Base-by-base conservation (phyloP, 1,140 invertebrate species). In the Hormaphis cornu region DNA sequence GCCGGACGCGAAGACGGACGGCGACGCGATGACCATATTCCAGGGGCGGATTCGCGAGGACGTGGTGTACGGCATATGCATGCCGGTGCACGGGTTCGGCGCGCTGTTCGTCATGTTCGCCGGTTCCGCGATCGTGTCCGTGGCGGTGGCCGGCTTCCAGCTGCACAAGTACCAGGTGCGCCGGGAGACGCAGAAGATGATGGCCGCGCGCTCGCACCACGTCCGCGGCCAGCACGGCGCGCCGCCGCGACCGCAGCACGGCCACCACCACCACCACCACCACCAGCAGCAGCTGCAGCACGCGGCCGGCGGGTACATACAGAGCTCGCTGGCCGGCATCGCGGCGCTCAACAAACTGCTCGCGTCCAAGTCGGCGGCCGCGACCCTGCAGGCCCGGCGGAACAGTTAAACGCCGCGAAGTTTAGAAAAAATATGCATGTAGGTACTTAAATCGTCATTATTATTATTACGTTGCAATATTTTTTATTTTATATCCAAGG, bases 1-100 rank as follows among this genome's bases (percentile, higher is more conserved):
- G 73, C 89, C 90, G 0, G 89, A 92, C 72, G 82, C 82, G 22
- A 84, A 85, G 42, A 83, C 86, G 18, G 33, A 58, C 33, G 89
- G 92, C 78, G 89, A 92, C 78, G 85, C 89, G 0, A 89, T 91
- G 1, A 90, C 89, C 9, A 88, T 91, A 0, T 93, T 93, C 77
- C 88, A 91, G 77, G 92, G 91, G 26, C 83, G 88, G 75, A 92
- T 92, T 76, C 82, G 87, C 40, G 87, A 91, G 76, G 90, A 92
- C 77, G 88, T 93, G 1, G 88, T 94, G 1, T 94, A 95, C 75
- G 92, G 91, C 40, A 91, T 95, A 35, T 95, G 92, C 74, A 83
- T 95, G 78, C 91, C 92, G 0, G 87, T 91, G 24, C 86, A 90
- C 0, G 89, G 90, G 20, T 93, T 95, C 75, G 91, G 91, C 72